Evolutionary conservation across 2,797 vertebrate genomes (phyloP).

Genomic region (Gymnoscopelus braueri): DNA sequence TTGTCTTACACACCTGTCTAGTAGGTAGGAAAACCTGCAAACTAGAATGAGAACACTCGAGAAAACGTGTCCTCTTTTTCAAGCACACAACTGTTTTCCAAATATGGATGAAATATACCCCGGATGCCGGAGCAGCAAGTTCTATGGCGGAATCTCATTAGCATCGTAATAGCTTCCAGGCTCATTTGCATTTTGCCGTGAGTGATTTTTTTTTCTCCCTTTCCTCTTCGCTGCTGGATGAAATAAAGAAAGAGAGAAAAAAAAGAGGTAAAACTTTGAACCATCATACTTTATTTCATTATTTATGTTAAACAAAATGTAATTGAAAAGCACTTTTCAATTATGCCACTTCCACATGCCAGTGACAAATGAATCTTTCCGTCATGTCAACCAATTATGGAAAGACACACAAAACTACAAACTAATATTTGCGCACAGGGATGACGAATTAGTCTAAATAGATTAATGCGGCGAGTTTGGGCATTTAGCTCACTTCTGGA

Average conservation of each 20-base stretch:
- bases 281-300: slow-evolving; percentile 79
- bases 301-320: slow-evolving; percentile 83
- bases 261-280: slow-evolving; percentile 79
- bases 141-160: slow-evolving; percentile 87
- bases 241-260: slow-evolving; percentile 68
- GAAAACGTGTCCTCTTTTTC: slow-evolving; percentile 61
- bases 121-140: slow-evolving; percentile 80
- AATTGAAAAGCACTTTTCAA: slow-evolving; percentile 85
- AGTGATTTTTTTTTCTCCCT: slow-evolving; percentile 75
- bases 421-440: slow-evolving; percentile 75
- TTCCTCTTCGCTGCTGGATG: slow-evolving; percentile 65
- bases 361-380: slow-evolving; percentile 74
- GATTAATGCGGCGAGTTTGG: slow-evolving; percentile 65
- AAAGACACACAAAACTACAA: slow-evolving; percentile 71
- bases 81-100: slow-evolving; percentile 81
- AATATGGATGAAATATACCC: slow-evolving; percentile 85
- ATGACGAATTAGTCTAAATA: slow-evolving; percentile 73
- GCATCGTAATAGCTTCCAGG: slow-evolving; percentile 88
- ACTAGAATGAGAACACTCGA: slow-evolving; percentile 47
- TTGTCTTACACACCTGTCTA: slow-evolving; percentile 16
- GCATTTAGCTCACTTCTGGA: slow-evolving; percentile 63
- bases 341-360: slow-evolving; percentile 71
- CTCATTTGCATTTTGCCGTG: slow-evolving; percentile 87
- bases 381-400: slow-evolving; percentile 73
- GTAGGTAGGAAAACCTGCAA: slow-evolving; percentile 28